These are phyloP conservation scores for Chiroxiphia lanceolata DNA, from an alignment of 2,797 vertebrate species.

Conservation along the genomic window DNA sequence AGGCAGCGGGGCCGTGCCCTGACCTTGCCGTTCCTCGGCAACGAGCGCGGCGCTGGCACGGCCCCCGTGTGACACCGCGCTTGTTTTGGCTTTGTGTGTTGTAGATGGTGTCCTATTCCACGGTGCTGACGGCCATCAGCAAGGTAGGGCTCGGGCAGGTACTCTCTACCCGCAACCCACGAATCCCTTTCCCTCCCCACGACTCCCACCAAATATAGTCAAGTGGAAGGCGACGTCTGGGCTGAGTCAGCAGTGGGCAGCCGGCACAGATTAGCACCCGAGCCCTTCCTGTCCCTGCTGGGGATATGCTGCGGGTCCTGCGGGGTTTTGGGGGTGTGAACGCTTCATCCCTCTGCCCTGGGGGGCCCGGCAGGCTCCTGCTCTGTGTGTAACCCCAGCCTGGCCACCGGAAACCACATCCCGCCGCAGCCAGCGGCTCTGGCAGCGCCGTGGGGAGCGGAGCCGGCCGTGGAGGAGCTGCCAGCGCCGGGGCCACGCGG, in stretches of 20 bases:
- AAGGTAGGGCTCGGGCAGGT: constrained; percentile 82
- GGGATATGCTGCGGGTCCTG: neutral
- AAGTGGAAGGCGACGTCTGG: constrained; percentile 27
- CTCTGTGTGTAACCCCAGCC: neutral
- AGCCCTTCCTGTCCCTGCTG: neutral
- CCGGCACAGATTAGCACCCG: rapidly evolving
- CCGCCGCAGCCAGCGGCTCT: neutral
- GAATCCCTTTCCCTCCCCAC: neutral
- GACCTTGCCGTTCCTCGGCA: constrained; percentile 41
- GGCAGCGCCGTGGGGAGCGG: neutral
- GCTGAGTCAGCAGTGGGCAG: constrained; percentile 59
- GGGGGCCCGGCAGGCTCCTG: neutral
- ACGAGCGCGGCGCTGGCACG: neutral
- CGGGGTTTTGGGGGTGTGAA: neutral
- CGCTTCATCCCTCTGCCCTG: neutral
- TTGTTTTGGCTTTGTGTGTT: constrained; percentile 20
- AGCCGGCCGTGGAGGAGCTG: neutral
- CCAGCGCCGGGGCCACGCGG: neutral
- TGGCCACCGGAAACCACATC: neutral
- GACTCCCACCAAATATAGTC: constrained; percentile 47
- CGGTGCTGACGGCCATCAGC: constrained; percentile 91
- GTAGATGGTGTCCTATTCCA: constrained; percentile 99
- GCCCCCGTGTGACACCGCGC: neutral
- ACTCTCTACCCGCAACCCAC: neutral
- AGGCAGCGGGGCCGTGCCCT: constrained; percentile 27